Base-by-base conservation (phyloP, 1,140 invertebrate species). In the Doryteuthis pealeii region DNA sequence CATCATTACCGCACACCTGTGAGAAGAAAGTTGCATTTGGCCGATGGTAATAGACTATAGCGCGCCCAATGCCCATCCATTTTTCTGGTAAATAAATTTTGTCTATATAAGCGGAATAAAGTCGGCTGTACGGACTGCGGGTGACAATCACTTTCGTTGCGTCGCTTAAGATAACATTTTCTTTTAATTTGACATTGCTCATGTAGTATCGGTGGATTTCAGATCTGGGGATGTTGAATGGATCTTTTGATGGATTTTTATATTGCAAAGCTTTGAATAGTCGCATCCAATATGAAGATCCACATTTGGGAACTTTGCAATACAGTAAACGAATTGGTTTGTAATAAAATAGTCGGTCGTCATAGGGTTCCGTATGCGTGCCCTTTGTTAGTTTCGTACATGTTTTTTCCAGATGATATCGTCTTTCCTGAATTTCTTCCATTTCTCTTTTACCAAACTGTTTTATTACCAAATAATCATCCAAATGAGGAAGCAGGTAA, bases 71-170 rank as follows among this genome's bases (percentile, higher is more conserved):
- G 22, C 40, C 30, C 2, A n/a, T 15, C 70, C 70, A 71, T 1
- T 26, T 4, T 22, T 71, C 75, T 1, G 66, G 73, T 30, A 76
- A 65, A 66, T 45, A 76, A 6, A 76, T 35, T 66, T 76, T 78
- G 33, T 79, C 78, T 10, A 79, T 69, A 71, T 73, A 79, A 40
- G 78, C 75, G 4, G 78, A 79, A 68, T 58, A 79, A 30, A 79
- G 49, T 43, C 75, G 49, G 2, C 73, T 71, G 49, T 75, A 79
- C 1, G 78, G 78, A 26, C 74, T 74, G n/a, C 78, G 70, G 33
- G 74, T 69, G 1, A 79, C 75, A 8, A 75, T 14, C 30, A 76
- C 26, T 49, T 49, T 71, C 18, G 10, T 70, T 14, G 8, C n/a
- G n/a, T 10, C 26, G 28, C 30, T 49, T 33, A 14, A 15, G 26